Base-by-base conservation (phyloP, 2,113 vertebrate genomes). In the Nothoprocta perdicaria region DNA sequence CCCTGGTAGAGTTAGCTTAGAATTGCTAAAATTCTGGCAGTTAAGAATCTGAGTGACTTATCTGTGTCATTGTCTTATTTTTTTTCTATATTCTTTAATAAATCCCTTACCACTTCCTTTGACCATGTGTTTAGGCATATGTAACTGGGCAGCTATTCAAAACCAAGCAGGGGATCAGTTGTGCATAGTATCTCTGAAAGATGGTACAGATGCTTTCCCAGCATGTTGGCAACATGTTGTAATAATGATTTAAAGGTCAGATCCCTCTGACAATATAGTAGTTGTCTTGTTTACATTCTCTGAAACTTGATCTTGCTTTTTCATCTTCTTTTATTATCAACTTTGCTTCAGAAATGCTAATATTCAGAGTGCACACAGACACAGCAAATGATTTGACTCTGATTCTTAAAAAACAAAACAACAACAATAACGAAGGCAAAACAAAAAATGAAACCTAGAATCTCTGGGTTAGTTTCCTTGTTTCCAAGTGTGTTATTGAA, bases 151-250 rank as follows among this genome's bases (percentile, higher is more conserved):
- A 88, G 1, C 74, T 58, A 6, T 61, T 93, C 94, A 93, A 55
- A 84, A 52, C 58, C 16, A 74, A 81, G 86, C 86, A 86, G 92
- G 86, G 69, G 19, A 35, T 94, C 74, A 27, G 61, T 76, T 88
- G 58, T 75, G 53, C 74, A 40, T 90, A 23, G 43, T 40, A 14
- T 81, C 80, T 50, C 61, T 79, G 14, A 84, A 88, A 92, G 43
- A 76, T 26, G 43, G 90, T 84, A 38, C 94, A 95, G 95, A 76
- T 90, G 93, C 93, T 95, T 92, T 88, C 94, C 48, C 94, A 95
- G 94, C 88, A 31, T 79, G 94, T 78, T 73, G 21, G 3, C 2
- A 90, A 61, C 52, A 6, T 88, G 77, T 89, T 91, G n/a, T 66
- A 69, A 91, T 80, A 80, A 68, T 41, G 19, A 72, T 85, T 40